A percentile compares a stretch with the other conserved stretches of the same genome.
phyloP scores from a whole-genome alignment of 2,888 invertebrate species.

The Sinodicranocentrus sp. region DNA sequence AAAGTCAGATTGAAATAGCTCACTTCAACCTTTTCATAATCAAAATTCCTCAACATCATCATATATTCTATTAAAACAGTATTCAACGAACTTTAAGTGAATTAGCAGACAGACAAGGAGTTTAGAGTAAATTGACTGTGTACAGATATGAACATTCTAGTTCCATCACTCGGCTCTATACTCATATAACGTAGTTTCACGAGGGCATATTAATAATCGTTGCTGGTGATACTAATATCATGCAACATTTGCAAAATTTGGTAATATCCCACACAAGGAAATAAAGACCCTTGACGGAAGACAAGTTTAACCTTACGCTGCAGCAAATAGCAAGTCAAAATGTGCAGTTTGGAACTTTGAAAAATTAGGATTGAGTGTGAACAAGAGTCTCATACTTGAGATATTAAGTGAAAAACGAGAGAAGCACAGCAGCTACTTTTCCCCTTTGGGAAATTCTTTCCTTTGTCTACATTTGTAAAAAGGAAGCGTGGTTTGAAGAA shows the following conservation, averaged over 20 bases:
- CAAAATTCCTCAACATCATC: not conserved
- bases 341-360: not conserved
- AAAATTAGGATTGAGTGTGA: conserved; percentile 40
- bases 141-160: too few species aligned
- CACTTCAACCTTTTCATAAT: conserved; percentile 21
- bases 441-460: conserved; percentile 13
- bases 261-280: too few species aligned
- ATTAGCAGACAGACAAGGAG: conserved; percentile 18
- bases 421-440: not conserved
- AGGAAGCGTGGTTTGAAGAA: too few species aligned
- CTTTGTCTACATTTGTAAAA: conserved; percentile 3
- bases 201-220: conserved; percentile 60
- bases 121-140: not conserved
- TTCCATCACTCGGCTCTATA: too few species aligned
- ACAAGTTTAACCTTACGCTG: too few species aligned
- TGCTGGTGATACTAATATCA: conserved; percentile 16
- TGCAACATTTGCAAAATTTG: conserved; percentile 45
- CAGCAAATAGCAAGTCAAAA: too few species aligned
- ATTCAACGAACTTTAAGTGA: conserved; percentile 22
- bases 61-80: not conserved
- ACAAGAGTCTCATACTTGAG: not conserved
- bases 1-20: conserved; percentile 45
- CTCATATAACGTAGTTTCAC: not conserved
- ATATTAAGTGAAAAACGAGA: not conserved
- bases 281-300: too few species aligned